A percentile compares a stretch with the other conserved stretches of the same genome.
These are phyloP conservation scores for Lampropteryx suffumata DNA, from an alignment of 2,888 invertebrate species.

Conservation along the genomic window DNA sequence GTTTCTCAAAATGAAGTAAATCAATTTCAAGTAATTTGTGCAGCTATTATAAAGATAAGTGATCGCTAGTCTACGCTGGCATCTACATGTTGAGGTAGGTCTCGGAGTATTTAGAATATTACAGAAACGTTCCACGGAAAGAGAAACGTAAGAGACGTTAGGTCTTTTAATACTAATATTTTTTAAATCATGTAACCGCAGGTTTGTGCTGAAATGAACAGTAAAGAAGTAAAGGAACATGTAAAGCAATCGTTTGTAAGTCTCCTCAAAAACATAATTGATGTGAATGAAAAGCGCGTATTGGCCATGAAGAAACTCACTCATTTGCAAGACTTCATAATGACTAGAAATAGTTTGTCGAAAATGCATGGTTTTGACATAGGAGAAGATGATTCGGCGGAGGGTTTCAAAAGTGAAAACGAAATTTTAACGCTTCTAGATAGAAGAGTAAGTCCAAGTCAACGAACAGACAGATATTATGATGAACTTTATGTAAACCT, in stretches of 20 bases:
- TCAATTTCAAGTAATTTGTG: too few species aligned
- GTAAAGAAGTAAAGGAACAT: background rate
- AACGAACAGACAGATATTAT: too few species aligned
- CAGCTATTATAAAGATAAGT: too few species aligned
- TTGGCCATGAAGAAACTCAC: conserved; percentile 40
- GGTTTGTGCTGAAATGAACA: conserved; percentile 17
- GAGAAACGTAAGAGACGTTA: too few species aligned
- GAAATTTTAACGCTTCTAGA: conserved; percentile 7
- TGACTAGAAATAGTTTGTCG: conserved; percentile 32
- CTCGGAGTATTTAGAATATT: too few species aligned
- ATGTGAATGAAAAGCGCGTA: conserved; percentile 46
- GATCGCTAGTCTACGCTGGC: too few species aligned
- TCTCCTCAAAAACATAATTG: conserved; percentile 44
- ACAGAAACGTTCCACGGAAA: too few species aligned
- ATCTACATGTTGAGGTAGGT: too few species aligned
- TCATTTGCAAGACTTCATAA: conserved; percentile 40
- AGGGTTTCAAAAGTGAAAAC: conserved; percentile 8
- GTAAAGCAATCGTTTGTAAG: conserved; percentile 19
- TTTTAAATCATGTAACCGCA: too few species aligned
- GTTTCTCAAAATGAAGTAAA: too few species aligned
- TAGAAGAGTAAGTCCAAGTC: conserved; percentile 10
- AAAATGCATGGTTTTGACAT: conserved; percentile 16
- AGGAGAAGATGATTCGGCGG: conserved; percentile 25
- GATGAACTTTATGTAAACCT: too few species aligned
- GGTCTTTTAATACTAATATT: too few species aligned